Percentiles rank a stretch among this genome's conserved stretches.
Evolutionary conservation across 2,113 vertebrate genomes (phyloP).

Genomic region (Bufo gargarizans): DNA sequence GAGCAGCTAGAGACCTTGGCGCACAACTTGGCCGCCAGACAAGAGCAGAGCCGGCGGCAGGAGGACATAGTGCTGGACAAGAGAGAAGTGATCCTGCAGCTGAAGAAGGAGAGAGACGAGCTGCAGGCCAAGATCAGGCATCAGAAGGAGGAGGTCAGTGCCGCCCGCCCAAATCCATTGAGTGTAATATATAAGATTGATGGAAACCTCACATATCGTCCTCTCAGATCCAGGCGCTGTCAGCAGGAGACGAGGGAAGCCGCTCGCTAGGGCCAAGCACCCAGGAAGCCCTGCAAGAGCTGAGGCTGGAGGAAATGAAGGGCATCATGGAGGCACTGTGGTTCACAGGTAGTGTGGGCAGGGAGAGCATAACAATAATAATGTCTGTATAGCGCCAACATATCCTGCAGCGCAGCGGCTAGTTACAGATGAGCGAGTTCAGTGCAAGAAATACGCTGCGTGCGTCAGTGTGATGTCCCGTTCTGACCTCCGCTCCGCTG

Average conservation of each 20-base stretch:
- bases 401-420: no score
- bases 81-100: constrained; percentile 47
- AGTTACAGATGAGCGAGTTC: no score
- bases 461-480: no score
- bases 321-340: constrained; percentile 63
- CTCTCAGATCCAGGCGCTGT: constrained; percentile 38
- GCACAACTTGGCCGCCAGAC: not conserved
- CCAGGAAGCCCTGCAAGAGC: constrained; percentile 55
- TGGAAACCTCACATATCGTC: not conserved
- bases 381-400: no score
- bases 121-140: constrained; percentile 61
- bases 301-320: constrained; percentile 55
- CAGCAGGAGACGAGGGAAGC: not conserved
- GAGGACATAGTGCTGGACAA: constrained; percentile 47
- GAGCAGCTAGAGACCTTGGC: constrained; percentile 63
- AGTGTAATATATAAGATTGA: no score
- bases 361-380: no score
- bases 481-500: no score
- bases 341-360: constrained; percentile 68
- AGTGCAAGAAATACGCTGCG: no score
- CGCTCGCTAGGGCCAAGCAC: not conserved
- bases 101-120: constrained; percentile 63
- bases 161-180: no score
- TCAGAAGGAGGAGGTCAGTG: constrained; percentile 61
- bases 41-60: not conserved